Conservation (phyloP, 1,140 invertebrate genomes). For the Pseudobourletiella spinata region DNA sequence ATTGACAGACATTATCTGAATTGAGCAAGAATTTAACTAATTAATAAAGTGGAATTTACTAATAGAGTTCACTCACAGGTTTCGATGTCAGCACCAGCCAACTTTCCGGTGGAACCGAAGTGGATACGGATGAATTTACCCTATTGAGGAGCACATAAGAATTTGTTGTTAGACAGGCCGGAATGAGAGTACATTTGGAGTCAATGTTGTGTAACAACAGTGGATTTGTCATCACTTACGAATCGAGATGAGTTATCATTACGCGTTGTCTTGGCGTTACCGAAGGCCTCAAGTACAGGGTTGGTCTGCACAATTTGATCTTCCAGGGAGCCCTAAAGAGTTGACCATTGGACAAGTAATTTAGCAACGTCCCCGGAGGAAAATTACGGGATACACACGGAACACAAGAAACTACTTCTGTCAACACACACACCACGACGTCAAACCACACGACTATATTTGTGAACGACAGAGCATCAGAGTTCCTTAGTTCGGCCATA, state of each 20-base stretch:
- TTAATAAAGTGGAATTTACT: no score
- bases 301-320: constrained; percentile 99
- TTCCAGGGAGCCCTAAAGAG: constrained; percentile 75
- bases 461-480: background rate
- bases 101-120: constrained; percentile 56
- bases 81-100: constrained; percentile 63
- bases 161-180: background rate
- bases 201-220: no score
- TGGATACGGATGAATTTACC: constrained; percentile 62
- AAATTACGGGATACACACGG: background rate
- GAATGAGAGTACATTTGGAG: no score
- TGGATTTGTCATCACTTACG: no score
- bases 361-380: background rate
- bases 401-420: background rate
- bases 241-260: constrained; percentile 99
- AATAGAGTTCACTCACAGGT: constrained; percentile 57
- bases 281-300: constrained; percentile 97
- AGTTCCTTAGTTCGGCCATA: constrained; percentile 3
- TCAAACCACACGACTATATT: background rate
- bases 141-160: constrained; percentile 27
- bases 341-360: background rate
- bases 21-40: no score
- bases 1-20: no score
- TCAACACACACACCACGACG: background rate
- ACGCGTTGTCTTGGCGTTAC: constrained; percentile 99